Evolutionary conservation across 2,113 vertebrate species (phyloP).

Genomic region (Pionites leucogaster): DNA sequence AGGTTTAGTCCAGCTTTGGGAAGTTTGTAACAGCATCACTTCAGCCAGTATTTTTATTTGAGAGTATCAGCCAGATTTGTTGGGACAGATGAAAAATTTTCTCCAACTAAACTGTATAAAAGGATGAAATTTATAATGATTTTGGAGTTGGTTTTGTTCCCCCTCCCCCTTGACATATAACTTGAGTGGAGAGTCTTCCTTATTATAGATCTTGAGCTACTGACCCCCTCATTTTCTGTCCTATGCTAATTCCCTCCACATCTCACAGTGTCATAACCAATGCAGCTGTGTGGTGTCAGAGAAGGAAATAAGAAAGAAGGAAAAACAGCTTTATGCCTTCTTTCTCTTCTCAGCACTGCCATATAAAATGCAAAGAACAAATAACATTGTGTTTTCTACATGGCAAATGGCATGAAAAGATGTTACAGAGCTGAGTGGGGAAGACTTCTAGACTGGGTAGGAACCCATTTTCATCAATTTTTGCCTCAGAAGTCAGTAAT

Average conservation of each 20-base stretch:
- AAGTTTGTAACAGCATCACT: background rate
- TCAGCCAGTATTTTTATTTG: background rate
- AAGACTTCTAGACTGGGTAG: background rate
- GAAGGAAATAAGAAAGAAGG: background rate
- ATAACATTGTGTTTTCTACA: background rate
- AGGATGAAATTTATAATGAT: background rate
- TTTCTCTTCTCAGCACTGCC: background rate
- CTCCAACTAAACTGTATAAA: background rate
- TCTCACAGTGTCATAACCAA: background rate
- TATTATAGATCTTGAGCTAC: background rate
- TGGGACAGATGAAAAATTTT: background rate
- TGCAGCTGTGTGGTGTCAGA: background rate
- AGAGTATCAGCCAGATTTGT: background rate
- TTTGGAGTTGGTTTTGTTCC: background rate
- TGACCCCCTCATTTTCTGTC: background rate
- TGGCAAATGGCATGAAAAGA: background rate
- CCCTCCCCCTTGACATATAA: background rate
- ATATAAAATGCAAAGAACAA: background rate
- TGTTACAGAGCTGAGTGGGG: background rate
- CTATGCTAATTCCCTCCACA: background rate
- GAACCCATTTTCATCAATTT: background rate
- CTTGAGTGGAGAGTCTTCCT: background rate
- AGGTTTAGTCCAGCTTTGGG: background rate
- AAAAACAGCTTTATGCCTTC: background rate
- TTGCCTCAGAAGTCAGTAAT: background rate